Conservation (phyloP, 1,140 invertebrate species). For the Plectrocnemia conspersa region DNA sequence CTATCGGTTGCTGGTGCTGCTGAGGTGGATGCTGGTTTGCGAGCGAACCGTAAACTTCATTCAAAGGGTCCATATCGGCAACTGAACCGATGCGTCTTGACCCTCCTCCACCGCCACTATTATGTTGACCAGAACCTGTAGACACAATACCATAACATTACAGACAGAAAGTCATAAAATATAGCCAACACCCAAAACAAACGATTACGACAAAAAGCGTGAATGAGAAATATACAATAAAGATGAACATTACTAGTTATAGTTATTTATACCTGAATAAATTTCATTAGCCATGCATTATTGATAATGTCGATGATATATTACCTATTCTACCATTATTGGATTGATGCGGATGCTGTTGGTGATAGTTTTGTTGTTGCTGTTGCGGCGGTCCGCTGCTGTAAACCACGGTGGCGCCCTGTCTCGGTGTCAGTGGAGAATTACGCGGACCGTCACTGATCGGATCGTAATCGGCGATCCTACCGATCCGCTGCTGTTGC, state of each 20-base stretch:
- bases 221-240: too few relatives aligned
- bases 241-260: background rate
- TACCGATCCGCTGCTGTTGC: constrained; percentile 52
- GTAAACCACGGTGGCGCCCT: constrained; percentile 77
- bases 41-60: constrained; percentile 81
- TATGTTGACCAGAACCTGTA: constrained; percentile 5
- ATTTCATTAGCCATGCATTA: constrained; percentile 3
- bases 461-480: constrained; percentile 78
- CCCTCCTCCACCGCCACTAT: constrained; percentile 32
- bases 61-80: constrained; percentile 91
- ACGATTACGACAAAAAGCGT: too few relatives aligned
- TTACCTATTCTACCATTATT: constrained; percentile 34
- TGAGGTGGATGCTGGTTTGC: constrained; percentile 45
- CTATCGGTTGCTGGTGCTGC: constrained; percentile 21
- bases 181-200: too few relatives aligned
- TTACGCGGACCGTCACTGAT: constrained; percentile 64
- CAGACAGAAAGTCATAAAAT: too few relatives aligned
- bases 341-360: constrained; percentile 21
- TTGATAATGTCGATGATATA: background rate
- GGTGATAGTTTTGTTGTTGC: constrained; percentile 18
- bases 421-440: constrained; percentile 69
- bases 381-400: constrained; percentile 49
- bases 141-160: too few relatives aligned
- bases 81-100: constrained; percentile 84
- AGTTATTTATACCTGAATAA: background rate